These are phyloP conservation scores for Lepidothrix coronata DNA, from an alignment of 2,113 vertebrate species.

Conservation along the genomic window DNA sequence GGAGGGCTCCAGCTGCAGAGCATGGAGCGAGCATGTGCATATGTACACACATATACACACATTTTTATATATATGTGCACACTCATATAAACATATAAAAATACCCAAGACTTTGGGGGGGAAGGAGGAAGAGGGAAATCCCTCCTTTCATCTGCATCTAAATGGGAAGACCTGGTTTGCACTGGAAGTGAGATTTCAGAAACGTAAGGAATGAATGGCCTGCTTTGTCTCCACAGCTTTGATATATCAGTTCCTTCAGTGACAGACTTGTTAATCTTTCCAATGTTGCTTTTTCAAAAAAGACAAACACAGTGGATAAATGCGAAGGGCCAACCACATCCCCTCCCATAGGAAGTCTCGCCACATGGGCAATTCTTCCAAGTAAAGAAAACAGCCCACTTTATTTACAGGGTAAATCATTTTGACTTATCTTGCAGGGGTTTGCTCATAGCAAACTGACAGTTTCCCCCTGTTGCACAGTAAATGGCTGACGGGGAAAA, in stretches of 20 bases:
- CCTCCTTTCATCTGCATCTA: constrained; percentile 53
- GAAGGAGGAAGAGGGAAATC: constrained; percentile 46
- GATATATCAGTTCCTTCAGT: constrained; percentile 72
- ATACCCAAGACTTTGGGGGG: not conserved
- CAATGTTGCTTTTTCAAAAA: constrained; percentile 72
- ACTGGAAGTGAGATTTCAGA: constrained; percentile 62
- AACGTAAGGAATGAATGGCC: constrained; percentile 68
- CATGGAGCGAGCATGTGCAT: not conserved
- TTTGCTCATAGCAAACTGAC: constrained; percentile 71
- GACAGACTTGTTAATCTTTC: constrained; percentile 76
- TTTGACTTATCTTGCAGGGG: constrained; percentile 73
- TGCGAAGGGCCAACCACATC: constrained; percentile 69
- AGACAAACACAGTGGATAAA: constrained; percentile 74
- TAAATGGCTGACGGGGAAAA: constrained; percentile 74
- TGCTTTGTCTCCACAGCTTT: constrained; percentile 71
- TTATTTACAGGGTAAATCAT: constrained; percentile 79
- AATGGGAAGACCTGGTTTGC: constrained; percentile 54
- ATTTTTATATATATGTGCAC: not conserved
- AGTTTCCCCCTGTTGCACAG: constrained; percentile 72
- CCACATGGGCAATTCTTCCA: constrained; percentile 74
- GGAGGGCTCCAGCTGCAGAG: not conserved
- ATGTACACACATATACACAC: not conserved
- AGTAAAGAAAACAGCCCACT: constrained; percentile 75
- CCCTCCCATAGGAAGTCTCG: constrained; percentile 75
- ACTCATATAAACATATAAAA: not conserved